Evolutionary conservation across 2,888 invertebrate genomes (phyloP), one percentile per base, ranked within the genome.

Genomic region (Apamea sordens): DNA sequence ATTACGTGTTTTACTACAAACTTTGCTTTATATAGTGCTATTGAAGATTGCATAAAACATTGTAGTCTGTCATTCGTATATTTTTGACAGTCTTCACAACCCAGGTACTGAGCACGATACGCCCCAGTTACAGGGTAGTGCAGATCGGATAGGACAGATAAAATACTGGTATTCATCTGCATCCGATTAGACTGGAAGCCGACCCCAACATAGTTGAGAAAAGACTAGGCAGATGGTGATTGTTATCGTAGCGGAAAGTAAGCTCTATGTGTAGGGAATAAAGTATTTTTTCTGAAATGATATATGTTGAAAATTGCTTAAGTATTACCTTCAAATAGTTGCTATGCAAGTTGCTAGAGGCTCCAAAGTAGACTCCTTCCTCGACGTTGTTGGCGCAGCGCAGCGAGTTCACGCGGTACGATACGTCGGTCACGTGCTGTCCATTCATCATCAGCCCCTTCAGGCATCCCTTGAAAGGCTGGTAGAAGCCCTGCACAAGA

Each of bases 361-460:
- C 97, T 68, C 98, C 98, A 96, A 99, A 99, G 98, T 98, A 99
- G 0, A 98, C 97, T 8, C 99, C 99, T 6, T 99, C 99, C 28
- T 98, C 98, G 15, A 96, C 92, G 81, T 98, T 97, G 79, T 98
- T 98, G 0, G 98, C 98, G 93, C 99, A 99, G 0, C 98, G 98
- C 44, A 98, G 97, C 0, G 98, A 98, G 65, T 98, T 98, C 76
- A 97, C 95, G 68, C 97, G 94, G 21, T 95, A 92, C 0, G 96
- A 94, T 0, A 98, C 97, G 63, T 97, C 97, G 0, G 97, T 97
- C 76, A 98, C 97, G 0, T 96, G 96, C 85, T 97, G 97, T 21
- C 97, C 97, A 91, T 98, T 98, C 96, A 98, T 97, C 93, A 97
- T 97, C 79, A 99, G 97, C 70, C 98, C 98, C 75, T 98, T 97